Evolutionary conservation across 2,797 vertebrate genomes (phyloP), one percentile per base, ranked within the genome.

Genomic region (Pampus argenteus): DNA sequence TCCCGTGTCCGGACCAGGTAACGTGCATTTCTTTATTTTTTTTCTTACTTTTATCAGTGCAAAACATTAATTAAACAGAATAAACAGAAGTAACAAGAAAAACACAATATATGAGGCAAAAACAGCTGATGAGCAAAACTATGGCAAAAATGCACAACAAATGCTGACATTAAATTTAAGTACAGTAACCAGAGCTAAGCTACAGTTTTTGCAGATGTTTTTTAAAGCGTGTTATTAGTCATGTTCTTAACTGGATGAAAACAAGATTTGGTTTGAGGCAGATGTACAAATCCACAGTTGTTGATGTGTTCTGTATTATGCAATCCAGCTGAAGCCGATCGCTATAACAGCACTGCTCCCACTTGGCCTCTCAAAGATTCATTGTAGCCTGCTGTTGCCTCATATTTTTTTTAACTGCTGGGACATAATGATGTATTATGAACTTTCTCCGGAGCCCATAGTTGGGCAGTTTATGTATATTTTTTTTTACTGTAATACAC

Each of bases 1-100:
- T 52, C 98, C 98, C 0, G 96, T 99, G 22, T 98, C 98, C 15
- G 98, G 98, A 87, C 97, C 98, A 96, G 98, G 97, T 99, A 91
- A 82, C 26, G 13, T 68, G 50, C 42, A 7, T n/a, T 26, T 36
- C 6, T 38, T 18, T 31, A 9, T 7, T 44, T 9, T 7, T 20
- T 18, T 36, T 42, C 8, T 25, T 20, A 0, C 17, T 51, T 72
- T 51, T 45, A 15, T 40, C 47, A 10, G 22, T 40, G 8, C 2
- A 18, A 25, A 73, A 28, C 34, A 26, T 18, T 1, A 47, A 47
- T 6, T 23, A 54, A 20, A 20, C 28, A 56, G 20, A 60, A 44
- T n/a, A 58, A 47, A 42, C 20, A 4, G 25, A 28, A 15, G 5
- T 20, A 40, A 61, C 11, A 45, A 18, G 20, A 69, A 56, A 22